Evolutionary conservation across 2,113 vertebrate genomes (phyloP).

Genomic region (Larimichthys crocea): DNA sequence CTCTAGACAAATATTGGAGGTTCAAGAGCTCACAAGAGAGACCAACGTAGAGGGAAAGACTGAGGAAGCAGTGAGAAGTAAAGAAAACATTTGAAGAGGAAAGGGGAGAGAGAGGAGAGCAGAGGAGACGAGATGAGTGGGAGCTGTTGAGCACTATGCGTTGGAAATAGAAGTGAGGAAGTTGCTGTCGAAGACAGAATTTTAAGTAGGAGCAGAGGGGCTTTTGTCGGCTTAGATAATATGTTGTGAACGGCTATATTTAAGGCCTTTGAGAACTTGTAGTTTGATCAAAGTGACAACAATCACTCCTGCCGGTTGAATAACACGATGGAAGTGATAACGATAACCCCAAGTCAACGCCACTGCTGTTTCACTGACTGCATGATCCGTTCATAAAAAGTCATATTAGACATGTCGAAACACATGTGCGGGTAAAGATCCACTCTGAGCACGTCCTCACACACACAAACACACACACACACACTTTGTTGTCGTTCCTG

Average conservation of each 20-base stretch:
- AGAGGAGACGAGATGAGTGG: slow-evolving; percentile 61
- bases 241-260: slow-evolving; percentile 14
- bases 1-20: slow-evolving; percentile 68
- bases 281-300: slow-evolving; percentile 3
- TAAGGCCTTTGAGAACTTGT: not conserved
- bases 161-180: slow-evolving; percentile 55
- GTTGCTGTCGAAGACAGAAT: slow-evolving; percentile 53
- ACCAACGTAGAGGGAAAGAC: slow-evolving; percentile 39
- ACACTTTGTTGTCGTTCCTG: not conserved
- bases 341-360: not conserved
- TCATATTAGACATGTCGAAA: not conserved
- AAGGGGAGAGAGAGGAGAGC: slow-evolving; percentile 41
- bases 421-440: not conserved
- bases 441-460: not conserved
- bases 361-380: not conserved
- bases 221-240: slow-evolving; percentile 35
- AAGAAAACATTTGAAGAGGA: slow-evolving; percentile 63
- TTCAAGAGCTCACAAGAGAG: slow-evolving; percentile 64
- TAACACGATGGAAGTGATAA: not conserved
- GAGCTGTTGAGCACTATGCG: slow-evolving; percentile 40
- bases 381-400: not conserved
- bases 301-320: slow-evolving; percentile 10
- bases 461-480: not conserved
- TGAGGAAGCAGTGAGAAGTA: slow-evolving; percentile 41
- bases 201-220: slow-evolving; percentile 45